These are phyloP conservation scores for Sclerodermus sp. DNA, from an alignment of 2,888 invertebrate genomes.

Conservation along the genomic window DNA sequence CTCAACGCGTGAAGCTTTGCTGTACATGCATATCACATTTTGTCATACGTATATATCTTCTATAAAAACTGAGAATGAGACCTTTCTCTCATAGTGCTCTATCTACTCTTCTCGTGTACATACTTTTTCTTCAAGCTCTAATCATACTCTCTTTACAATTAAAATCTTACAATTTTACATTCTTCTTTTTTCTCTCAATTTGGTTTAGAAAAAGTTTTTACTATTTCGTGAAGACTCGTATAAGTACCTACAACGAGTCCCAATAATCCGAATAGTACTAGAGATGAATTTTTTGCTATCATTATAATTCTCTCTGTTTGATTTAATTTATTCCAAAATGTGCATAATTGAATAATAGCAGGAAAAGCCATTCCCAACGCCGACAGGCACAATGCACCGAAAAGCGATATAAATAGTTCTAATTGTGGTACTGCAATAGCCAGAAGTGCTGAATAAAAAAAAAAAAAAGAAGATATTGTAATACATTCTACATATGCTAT, in stretches of 20 bases:
- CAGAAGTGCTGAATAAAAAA: constrained; percentile 69
- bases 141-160: no score
- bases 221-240: constrained; percentile 69
- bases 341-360: constrained; percentile 82
- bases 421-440: constrained; percentile 85
- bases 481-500: no score
- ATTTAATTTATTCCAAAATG: constrained; percentile 73
- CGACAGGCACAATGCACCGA: constrained; percentile 88
- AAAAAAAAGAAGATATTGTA: no score
- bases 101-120: no score
- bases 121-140: no score
- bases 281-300: constrained; percentile 65
- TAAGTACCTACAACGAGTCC: constrained; percentile 73
- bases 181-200: no score
- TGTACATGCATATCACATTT: no score
- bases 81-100: no score
- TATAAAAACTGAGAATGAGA: no score
- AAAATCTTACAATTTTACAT: no score
- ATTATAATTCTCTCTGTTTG: constrained; percentile 63
- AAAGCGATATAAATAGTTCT: constrained; percentile 70
- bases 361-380: constrained; percentile 89
- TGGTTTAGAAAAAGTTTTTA: constrained; percentile 60
- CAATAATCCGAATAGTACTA: constrained; percentile 68
- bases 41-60: no score
- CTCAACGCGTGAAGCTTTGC: no score